Evolutionary conservation across 2,888 invertebrate species (phyloP), one percentile per base, ranked within the genome.

Genomic region (Lochmaea capreae): DNA sequence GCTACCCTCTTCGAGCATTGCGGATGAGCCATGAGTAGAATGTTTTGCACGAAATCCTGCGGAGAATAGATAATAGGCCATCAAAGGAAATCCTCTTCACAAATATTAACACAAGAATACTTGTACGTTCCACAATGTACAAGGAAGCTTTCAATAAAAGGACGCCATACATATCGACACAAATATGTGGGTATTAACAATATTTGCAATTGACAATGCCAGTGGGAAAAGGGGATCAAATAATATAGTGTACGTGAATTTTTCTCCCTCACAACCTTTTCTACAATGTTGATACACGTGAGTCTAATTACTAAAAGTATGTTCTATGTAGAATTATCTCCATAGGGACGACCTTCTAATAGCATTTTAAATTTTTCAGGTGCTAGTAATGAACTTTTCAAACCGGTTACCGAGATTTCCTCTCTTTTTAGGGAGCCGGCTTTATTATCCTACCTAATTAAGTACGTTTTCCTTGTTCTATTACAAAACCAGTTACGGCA

Each of bases 31-130:
- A 65, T n/a, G 33, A 33, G 61, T 61, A 33, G 33, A 67, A 42
- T 57, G 67, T 67, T 67, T 39, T 57, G 67, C 67, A 57, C 57
- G 42, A 57, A 58, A 22, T 67, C 42, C 67, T 67, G 42, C 42
- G 16, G 67, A 57, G 67, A 67, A 67, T 67, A 42, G 67, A 18
- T 58, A 67, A 67, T 67, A 9, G 67, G 18, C 43, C 67, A 14
- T 67, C 67, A 66, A 66, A 66, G 66, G 66, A 66, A 16, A 52
- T 66, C 39, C 66, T 42, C 14, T 42, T 42, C 39, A 18, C 39
- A 66, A 39, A 66, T 57, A 54, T 57, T n/a, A 42, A 57, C 33
- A 66, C 66, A 57, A 59, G 11, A 59, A 5, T 10, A 57, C 22
- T 57, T 43, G 43, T 43, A 12, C 11, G 43, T 4, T 12, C 12